Conservation (phyloP, 2,113 vertebrate genomes). For the Dipodomys spectabilis region DNA sequence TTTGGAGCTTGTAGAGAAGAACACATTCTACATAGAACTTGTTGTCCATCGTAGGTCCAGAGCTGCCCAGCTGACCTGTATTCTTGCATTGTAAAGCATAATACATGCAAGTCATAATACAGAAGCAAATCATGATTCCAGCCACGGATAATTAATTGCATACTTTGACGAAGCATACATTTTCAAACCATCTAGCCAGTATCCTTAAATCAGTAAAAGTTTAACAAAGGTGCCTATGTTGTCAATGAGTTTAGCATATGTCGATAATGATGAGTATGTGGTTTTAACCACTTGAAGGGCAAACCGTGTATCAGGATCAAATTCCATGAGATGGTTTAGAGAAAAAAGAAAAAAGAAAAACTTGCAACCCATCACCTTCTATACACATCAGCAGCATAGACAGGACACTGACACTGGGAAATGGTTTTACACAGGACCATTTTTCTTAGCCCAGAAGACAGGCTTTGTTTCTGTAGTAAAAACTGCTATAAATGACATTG, state of each 20-base stretch:
- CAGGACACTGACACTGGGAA: not conserved
- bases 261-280: not conserved
- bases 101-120: accelerated
- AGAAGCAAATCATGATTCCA: not conserved
- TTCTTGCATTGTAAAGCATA: not conserved
- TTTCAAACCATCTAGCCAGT: not conserved
- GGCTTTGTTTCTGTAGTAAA: not conserved
- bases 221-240: not conserved
- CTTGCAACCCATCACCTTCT: not conserved
- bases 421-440: not conserved
- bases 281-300: not conserved
- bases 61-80: not conserved
- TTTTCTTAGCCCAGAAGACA: not conserved
- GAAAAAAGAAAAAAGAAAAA: not conserved
- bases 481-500: not conserved
- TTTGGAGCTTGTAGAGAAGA: not conserved
- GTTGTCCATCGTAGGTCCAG: accelerated
- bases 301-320: not conserved
- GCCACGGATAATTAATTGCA: not conserved
- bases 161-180: no score
- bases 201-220: not conserved
- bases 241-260: not conserved
- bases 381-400: not conserved
- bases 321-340: not conserved
- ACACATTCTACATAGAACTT: no score